These are phyloP conservation scores for Ceryle rudis DNA, from an alignment of 2,797 vertebrate genomes.

Conservation along the genomic window DNA sequence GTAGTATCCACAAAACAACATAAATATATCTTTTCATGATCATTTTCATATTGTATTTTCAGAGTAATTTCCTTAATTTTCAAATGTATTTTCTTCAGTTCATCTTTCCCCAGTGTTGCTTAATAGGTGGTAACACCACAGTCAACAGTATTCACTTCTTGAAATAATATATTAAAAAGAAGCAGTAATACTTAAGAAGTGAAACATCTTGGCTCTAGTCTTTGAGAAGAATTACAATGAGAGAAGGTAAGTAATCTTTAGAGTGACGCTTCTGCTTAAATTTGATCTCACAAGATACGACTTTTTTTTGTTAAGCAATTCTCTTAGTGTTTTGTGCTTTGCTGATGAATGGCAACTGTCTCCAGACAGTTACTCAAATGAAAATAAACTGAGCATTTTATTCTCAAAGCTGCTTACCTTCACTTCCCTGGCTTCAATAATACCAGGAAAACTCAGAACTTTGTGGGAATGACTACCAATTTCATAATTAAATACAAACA, in stretches of 20 bases:
- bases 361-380: neutral
- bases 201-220: neutral
- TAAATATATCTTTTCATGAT: neutral
- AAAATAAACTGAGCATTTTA: neutral
- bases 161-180: neutral
- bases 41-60: neutral
- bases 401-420: neutral
- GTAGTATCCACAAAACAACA: neutral
- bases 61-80: constrained; percentile 17
- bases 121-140: neutral
- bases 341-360: neutral
- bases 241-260: neutral
- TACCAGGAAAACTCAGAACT: neutral
- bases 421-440: neutral
- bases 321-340: neutral
- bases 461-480: neutral
- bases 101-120: neutral
- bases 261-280: neutral
- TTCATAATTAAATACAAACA: neutral
- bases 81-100: neutral
- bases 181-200: neutral
- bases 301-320: neutral
- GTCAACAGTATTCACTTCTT: neutral
- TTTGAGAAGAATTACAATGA: neutral
- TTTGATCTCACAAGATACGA: neutral